Conservation (phyloP, 2,113 vertebrate species). For the Potamarius usumacintae region DNA sequence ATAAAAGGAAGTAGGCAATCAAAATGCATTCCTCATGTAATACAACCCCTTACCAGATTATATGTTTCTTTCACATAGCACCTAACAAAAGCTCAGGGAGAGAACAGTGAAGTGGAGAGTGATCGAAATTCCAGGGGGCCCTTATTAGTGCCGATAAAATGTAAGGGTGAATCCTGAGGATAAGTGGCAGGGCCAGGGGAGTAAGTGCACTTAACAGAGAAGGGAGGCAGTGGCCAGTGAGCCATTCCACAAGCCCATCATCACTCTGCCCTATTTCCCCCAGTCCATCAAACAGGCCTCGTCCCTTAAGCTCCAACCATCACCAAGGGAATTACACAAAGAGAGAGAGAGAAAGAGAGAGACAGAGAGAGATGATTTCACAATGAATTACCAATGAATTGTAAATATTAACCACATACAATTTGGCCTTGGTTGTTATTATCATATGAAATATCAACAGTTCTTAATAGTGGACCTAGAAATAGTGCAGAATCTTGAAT, state of each 20-base stretch:
- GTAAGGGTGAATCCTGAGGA: slow-evolving; percentile 55
- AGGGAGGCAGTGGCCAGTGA: slow-evolving; percentile 53
- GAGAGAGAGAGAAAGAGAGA: no score
- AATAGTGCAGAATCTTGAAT: no score
- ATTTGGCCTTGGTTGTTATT: no score
- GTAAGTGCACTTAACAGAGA: slow-evolving; percentile 69
- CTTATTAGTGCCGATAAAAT: slow-evolving; percentile 34
- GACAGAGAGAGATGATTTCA: no score
- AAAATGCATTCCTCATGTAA: background rate
- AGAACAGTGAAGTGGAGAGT: background rate
- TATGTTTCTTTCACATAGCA: background rate
- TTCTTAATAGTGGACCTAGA: no score
- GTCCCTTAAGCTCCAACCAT: background rate
- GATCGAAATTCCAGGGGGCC: slow-evolving; percentile 28
- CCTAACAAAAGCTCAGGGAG: background rate
- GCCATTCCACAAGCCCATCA: slow-evolving; percentile 61
- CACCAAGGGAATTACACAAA: no score
- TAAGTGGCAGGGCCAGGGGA: slow-evolving; percentile 56
- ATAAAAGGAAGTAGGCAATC: background rate
- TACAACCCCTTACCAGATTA: background rate
- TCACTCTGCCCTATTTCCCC: slow-evolving; percentile 53
- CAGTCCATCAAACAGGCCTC: slow-evolving; percentile 33
- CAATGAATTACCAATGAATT: no score
- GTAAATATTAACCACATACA: no score
- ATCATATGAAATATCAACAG: no score